Evolutionary conservation across 2,888 invertebrate species (phyloP), one percentile per base, ranked within the genome.

Genomic region (Syrphus vitripennis): DNA sequence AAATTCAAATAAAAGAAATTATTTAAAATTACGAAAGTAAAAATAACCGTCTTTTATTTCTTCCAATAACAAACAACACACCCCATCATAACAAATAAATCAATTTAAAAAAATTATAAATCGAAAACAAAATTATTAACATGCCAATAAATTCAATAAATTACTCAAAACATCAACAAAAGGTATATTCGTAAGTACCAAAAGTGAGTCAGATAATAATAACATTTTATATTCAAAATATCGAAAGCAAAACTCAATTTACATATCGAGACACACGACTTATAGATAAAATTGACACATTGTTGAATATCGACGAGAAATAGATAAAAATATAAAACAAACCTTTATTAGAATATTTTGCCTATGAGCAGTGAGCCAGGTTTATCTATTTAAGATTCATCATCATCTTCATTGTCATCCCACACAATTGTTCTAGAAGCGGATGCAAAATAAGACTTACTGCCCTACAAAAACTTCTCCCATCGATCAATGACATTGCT

Each of bases 401-500:
- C 70, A 53, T 50, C 61, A 74, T 78, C 70, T 45, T 50, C 61
- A 71, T 71, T 57, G 29, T 45, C 79, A 42, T 24, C 83, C 86
- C 82, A 86, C 86, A 70, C 70, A 57, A 42, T 65, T 65, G 63
- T 48, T 70, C 53, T 42, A 82, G 50, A 78, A 74, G 82, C 86
- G 77, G 81, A 86, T 82, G 74, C 74, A 78, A 82, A 70, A 21
- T 67, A 70, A 55, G 63, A 71, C 77, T 80, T 50, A 86, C 77
- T 86, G 86, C 81, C 86, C 86, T 86, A 86, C 65, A 86, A 86
- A n/a, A 48, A 16, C n/a, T n/a, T 29, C 74, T 65, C 48, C 77
- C 63, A 86, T 86, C 86, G 86, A 86, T 86, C 81, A 86, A 77
- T 86, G 86, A 86, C 86, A 81, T 81, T 72, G 80, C 74, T 86